A percentile compares a stretch with the other conserved stretches of the same genome.
phyloP scores from a whole-genome alignment of 2,888 invertebrate genomes.

The Thereva unica region DNA sequence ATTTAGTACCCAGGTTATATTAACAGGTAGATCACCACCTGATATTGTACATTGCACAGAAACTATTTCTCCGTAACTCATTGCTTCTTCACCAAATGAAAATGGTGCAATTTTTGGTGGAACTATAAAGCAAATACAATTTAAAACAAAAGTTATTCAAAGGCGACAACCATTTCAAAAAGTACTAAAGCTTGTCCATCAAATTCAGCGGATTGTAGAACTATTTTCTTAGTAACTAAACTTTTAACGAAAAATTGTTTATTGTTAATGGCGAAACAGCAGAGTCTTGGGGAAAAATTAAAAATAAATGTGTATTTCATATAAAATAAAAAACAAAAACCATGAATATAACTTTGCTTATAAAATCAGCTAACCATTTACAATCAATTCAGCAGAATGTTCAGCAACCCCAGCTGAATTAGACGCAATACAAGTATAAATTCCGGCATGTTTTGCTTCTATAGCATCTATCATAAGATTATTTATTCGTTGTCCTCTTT shows the following conservation, averaged over 20 bases:
- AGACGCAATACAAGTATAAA: conserved; percentile 74
- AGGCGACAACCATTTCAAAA: background rate
- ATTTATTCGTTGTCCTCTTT: conserved; percentile 60
- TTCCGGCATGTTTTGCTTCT: conserved; percentile 71
- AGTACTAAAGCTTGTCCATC: background rate
- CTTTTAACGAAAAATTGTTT: background rate
- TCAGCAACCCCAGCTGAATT: conserved; percentile 73
- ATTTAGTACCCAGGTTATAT: conserved; percentile 65
- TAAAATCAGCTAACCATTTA: conserved; percentile 69
- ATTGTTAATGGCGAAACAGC: conserved; percentile 17
- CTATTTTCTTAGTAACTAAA: background rate
- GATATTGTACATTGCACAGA: conserved; percentile 61
- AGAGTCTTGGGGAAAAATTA: background rate
- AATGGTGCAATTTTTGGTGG: conserved; percentile 77
- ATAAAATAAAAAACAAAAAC: conserved; percentile 1
- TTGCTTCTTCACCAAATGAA: conserved; percentile 73
- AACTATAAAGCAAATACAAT: conserved; percentile 59
- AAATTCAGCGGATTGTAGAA: conserved; percentile 21
- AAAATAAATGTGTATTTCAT: background rate
- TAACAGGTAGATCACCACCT: conserved; percentile 65
- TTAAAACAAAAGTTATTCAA: background rate
- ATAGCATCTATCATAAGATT: conserved; percentile 70
- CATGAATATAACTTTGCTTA: conserved; percentile 6
- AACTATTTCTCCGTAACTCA: conserved; percentile 68
- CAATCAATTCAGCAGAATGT: conserved; percentile 71